Evolutionary conservation across 1,140 invertebrate genomes (phyloP).

Genomic region (Drosophila kikkawai): DNA sequence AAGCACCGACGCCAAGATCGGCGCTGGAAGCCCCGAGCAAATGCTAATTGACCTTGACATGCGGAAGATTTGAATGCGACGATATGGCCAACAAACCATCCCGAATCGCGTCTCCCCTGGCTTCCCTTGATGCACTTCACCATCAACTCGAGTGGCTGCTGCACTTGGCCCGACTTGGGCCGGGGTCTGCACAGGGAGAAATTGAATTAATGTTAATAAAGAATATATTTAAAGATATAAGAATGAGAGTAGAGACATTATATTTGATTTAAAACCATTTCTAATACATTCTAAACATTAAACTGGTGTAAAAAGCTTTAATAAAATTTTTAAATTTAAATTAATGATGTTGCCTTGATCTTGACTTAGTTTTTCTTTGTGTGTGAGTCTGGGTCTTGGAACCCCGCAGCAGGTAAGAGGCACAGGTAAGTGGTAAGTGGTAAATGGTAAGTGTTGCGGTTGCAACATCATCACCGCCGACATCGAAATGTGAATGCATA

Average conservation of each 20-base stretch:
- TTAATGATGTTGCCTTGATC: background rate
- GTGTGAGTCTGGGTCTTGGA: conserved; percentile 28
- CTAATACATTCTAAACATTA: too few species aligned
- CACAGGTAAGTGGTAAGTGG: conserved; percentile 37
- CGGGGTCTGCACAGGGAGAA: background rate
- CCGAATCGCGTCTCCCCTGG: conserved; percentile 3
- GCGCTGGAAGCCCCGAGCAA: conserved; percentile 24
- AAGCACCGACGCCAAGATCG: conserved; percentile 22
- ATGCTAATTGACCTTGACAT: conserved; percentile 83
- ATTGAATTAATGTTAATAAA: background rate
- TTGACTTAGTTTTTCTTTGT: background rate
- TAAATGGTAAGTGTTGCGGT: conserved; percentile 55
- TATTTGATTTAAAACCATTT: too few species aligned
- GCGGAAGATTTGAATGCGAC: conserved; percentile 76
- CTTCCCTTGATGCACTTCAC: conserved; percentile 58
- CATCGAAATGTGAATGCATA: conserved; percentile 56
- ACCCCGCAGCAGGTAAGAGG: conserved; percentile 43
- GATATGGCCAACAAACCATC: conserved; percentile 22
- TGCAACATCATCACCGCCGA: conserved; percentile 60
- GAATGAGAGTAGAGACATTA: too few species aligned
- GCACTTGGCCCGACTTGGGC: conserved; percentile 29
- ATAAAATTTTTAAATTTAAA: background rate
- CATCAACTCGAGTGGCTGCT: conserved; percentile 54
- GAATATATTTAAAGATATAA: too few species aligned
- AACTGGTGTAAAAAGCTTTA: background rate